Evolutionary conservation across 1,140 invertebrate species (phyloP).

Genomic region (Diachasma alloeum): DNA sequence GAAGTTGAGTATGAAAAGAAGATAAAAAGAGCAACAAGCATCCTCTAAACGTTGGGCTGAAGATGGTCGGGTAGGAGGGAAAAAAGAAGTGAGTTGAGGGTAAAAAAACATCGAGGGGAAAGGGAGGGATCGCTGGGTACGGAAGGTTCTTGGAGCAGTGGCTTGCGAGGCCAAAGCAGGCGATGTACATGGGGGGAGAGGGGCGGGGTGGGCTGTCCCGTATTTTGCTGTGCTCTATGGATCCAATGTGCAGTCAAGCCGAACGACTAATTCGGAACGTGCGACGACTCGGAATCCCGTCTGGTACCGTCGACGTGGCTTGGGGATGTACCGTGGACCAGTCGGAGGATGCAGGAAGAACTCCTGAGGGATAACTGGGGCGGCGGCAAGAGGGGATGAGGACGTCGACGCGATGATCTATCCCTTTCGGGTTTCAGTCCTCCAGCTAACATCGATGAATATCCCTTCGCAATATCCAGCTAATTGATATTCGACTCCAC

Average conservation of each 20-base stretch:
- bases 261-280: conserved; percentile 63
- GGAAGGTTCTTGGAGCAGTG: not conserved
- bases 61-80: not conserved
- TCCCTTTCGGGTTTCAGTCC: conserved; percentile 4
- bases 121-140: not conserved
- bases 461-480: conserved; percentile 8
- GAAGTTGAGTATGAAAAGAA: not conserved
- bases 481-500: conserved; percentile 16
- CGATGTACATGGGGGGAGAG: not conserved
- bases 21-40: not conserved
- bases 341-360: not conserved
- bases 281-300: conserved; percentile 55
- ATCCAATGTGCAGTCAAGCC: conserved; percentile 56
- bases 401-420: not conserved
- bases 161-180: not conserved
- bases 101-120: not conserved
- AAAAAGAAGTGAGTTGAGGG: not conserved
- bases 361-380: too few species aligned
- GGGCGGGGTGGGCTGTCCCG: conserved; percentile 10
- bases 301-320: not conserved
- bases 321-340: not conserved
- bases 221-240: conserved; percentile 51
- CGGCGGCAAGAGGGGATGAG: not conserved
- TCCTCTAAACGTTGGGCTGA: not conserved
- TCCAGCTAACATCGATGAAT: conserved; percentile 6